phyloP scores from a whole-genome alignment of 2,113 vertebrate species.

The Alethe diademata region DNA sequence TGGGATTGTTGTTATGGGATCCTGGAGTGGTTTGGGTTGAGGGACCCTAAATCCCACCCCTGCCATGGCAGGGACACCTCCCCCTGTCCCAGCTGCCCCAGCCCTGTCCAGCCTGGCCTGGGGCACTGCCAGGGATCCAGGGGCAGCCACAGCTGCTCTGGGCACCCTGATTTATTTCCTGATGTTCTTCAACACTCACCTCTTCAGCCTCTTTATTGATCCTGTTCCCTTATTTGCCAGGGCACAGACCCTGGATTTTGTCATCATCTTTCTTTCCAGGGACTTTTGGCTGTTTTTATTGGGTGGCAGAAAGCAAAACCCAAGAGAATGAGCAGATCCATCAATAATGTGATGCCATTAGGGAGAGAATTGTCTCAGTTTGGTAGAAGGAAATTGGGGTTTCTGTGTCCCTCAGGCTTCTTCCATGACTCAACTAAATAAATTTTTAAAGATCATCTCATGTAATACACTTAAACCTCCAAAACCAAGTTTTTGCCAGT shows the following conservation, averaged over 20 bases:
- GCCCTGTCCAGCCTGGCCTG: background rate
- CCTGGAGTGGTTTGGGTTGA: background rate
- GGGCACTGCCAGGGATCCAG: background rate
- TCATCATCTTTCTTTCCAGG: background rate
- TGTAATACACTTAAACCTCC: background rate
- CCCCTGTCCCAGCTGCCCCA: background rate
- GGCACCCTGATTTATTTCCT: background rate
- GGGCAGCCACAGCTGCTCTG: background rate
- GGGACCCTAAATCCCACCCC: background rate
- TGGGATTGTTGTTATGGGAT: background rate
- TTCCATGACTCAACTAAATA: background rate
- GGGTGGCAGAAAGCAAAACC: background rate
- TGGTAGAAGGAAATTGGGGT: background rate
- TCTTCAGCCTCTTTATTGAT: background rate
- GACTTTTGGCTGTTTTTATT: background rate
- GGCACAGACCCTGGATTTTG: fast-evolving
- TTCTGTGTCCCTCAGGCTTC: background rate
- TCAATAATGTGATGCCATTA: fast-evolving
- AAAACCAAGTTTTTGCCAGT: background rate
- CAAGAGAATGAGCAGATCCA: too few species aligned
- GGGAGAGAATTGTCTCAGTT: background rate
- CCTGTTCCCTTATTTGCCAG: background rate
- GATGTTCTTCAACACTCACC: background rate
- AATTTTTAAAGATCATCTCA: background rate
- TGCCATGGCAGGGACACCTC: background rate